Percentiles rank a stretch among this genome's conserved stretches.
Evolutionary conservation across 2,113 vertebrate genomes (phyloP).

Genomic region (Hemicordylus capensis): DNA sequence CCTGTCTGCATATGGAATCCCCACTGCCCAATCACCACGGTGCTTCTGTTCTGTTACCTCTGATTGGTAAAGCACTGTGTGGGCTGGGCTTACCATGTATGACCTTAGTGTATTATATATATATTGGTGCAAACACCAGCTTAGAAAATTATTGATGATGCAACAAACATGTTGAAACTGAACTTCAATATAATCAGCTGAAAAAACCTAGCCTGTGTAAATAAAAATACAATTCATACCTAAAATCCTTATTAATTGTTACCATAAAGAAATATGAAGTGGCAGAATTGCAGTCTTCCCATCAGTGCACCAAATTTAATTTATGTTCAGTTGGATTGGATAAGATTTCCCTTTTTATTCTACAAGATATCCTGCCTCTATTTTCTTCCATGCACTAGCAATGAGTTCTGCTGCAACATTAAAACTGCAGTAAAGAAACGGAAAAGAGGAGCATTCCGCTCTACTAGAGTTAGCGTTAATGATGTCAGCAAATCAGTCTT

Average conservation of each 20-base stretch:
- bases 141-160: constrained; percentile 27
- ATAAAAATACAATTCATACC: neutral
- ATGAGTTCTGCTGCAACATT: neutral
- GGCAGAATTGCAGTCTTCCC: constrained; percentile 50
- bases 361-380: neutral
- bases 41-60: no score
- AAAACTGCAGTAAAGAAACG: neutral
- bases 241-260: constrained; percentile 36
- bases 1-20: no score
- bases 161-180: neutral
- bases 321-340: constrained; percentile 48
- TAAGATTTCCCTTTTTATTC: neutral
- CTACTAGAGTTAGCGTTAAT: neutral
- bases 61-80: no score
- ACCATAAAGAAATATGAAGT: constrained; percentile 38
- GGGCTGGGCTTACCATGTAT: no score
- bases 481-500: constrained; percentile 48
- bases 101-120: no score
- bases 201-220: no score
- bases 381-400: constrained; percentile 29
- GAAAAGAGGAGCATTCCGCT: neutral
- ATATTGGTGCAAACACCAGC: no score
- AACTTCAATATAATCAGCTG: neutral
- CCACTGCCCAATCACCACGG: no score
- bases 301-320: constrained; percentile 49